These are phyloP conservation scores for Hyperopisus bebe DNA, from an alignment of 2,113 vertebrate genomes.

Conservation along the genomic window DNA sequence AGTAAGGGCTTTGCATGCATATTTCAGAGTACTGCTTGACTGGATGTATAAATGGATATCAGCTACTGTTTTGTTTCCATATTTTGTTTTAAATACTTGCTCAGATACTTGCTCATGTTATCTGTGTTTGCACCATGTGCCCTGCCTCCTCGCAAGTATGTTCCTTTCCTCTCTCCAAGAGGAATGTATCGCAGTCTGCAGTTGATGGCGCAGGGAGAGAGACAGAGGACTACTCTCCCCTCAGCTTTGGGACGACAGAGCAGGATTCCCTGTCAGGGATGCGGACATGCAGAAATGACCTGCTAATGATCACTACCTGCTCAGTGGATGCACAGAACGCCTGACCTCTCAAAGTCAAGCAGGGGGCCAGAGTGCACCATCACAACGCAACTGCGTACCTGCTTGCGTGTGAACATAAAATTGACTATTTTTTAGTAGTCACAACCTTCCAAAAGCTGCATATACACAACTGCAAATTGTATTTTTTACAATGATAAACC, in stretches of 20 bases:
- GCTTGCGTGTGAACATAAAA: neutral
- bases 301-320: neutral
- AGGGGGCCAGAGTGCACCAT: neutral
- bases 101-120: neutral
- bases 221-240: neutral
- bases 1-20: conserved; percentile 7
- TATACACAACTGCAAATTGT: neutral
- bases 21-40: neutral
- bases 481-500: neutral
- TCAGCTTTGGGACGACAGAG: neutral
- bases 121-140: neutral
- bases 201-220: neutral
- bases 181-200: neutral
- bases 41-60: neutral
- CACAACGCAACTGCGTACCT: neutral
- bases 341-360: neutral
- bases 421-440: neutral
- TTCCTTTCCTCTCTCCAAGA: neutral
- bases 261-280: neutral
- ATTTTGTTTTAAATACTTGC: neutral
- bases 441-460: neutral
- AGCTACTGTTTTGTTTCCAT: neutral
- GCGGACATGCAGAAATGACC: neutral
- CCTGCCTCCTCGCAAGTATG: neutral
- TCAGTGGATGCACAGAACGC: neutral